These are phyloP conservation scores for Aspidapion aeneum DNA, from an alignment of 2,888 invertebrate species.

Conservation along the genomic window DNA sequence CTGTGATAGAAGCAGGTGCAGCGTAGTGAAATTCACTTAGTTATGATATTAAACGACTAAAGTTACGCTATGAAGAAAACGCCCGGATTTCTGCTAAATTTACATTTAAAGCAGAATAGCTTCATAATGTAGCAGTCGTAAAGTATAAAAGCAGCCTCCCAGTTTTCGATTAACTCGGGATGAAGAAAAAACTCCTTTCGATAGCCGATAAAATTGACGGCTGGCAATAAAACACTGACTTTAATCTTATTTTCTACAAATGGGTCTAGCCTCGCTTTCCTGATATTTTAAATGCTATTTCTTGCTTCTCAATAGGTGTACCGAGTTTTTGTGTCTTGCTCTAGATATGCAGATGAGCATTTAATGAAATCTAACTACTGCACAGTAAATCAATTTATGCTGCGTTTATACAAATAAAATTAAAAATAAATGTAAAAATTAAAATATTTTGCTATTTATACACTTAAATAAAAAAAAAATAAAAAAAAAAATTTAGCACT, in stretches of 20 bases:
- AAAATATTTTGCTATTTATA: too few species aligned
- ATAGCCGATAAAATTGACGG: neutral
- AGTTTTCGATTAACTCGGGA: neutral
- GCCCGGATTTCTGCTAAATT: neutral
- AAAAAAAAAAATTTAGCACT: too few species aligned
- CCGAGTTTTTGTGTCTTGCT: neutral
- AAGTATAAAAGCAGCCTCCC: neutral
- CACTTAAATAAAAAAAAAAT: too few species aligned
- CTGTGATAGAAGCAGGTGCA: too few species aligned
- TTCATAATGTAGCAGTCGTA: neutral
- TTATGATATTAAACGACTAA: neutral
- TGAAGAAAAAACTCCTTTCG: neutral
- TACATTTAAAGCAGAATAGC: neutral
- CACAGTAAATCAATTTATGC: too few species aligned
- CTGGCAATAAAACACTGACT: neutral
- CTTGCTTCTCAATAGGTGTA: neutral
- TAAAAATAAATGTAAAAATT: too few species aligned
- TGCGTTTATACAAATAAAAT: too few species aligned
- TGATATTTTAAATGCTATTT: neutral
- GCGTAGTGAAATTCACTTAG: neutral
- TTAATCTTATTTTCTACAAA: neutral
- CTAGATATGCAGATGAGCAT: neutral
- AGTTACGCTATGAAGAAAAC: neutral
- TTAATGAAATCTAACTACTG: too few species aligned
- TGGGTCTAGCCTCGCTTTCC: neutral